These are phyloP conservation scores for Acrobasis repandana DNA, from an alignment of 2,888 invertebrate species.

Conservation along the genomic window DNA sequence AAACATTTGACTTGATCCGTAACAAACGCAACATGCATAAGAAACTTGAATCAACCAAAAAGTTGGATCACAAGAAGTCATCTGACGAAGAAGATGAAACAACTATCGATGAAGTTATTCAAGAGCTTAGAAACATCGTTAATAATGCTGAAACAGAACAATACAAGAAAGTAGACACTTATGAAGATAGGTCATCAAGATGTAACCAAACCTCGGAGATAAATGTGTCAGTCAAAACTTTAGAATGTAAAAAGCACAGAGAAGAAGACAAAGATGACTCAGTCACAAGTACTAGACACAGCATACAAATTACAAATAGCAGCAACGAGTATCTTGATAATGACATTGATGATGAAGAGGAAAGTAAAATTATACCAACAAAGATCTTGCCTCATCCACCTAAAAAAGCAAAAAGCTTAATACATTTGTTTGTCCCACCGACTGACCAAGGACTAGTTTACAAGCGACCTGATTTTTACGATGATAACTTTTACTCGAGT, in stretches of 20 bases:
- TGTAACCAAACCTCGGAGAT: slow-evolving; percentile 73
- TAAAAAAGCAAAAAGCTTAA: slow-evolving; percentile 87
- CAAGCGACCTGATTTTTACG: slow-evolving; percentile 80
- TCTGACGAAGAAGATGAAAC: slow-evolving; percentile 89
- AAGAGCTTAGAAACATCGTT: slow-evolving; percentile 92
- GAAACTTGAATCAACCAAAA: slow-evolving; percentile 63
- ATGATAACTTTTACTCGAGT: slow-evolving; percentile 83
- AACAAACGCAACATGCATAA: slow-evolving; percentile 71
- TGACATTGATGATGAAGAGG: slow-evolving; percentile 75
- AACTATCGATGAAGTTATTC: slow-evolving; percentile 94
- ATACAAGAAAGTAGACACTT: slow-evolving; percentile 67
- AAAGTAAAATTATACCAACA: slow-evolving; percentile 89
- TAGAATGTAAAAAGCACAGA: slow-evolving; percentile 61
- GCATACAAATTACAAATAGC: slow-evolving; percentile 69
- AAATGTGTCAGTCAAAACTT: slow-evolving; percentile 59
- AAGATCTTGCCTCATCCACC: slow-evolving; percentile 92
- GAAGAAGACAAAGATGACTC: slow-evolving; percentile 78
- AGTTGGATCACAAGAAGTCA: slow-evolving; percentile 58
- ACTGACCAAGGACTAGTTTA: slow-evolving; percentile 83
- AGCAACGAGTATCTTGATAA: slow-evolving; percentile 77
- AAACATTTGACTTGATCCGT: slow-evolving; percentile 77
- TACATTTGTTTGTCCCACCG: slow-evolving; percentile 86
- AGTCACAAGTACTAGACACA: slow-evolving; percentile 78
- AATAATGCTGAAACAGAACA: slow-evolving; percentile 91
- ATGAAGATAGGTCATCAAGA: slow-evolving; percentile 62